phyloP scores from a whole-genome alignment of 2,888 invertebrate genomes.

The Zygothrica quintamaculata region DNA sequence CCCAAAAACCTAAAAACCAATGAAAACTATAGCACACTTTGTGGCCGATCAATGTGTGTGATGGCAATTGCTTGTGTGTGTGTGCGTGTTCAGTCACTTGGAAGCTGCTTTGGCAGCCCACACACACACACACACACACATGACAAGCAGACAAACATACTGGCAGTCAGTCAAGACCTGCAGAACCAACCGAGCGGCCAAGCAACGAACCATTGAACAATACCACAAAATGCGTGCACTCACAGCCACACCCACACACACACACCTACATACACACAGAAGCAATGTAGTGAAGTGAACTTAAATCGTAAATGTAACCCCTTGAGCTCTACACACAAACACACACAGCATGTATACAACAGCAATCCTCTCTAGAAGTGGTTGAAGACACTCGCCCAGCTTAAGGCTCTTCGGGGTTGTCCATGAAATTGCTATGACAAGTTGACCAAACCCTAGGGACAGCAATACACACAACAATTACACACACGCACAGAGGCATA shows the following conservation, averaged over 20 bases:
- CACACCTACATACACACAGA: no score
- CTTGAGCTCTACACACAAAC: not conserved
- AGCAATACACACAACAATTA: slow-evolving; percentile 22
- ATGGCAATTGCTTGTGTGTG: not conserved
- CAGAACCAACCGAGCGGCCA: slow-evolving; percentile 19
- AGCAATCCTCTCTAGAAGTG: no score
- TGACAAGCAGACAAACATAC: no score
- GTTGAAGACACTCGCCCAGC: no score
- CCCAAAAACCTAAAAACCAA: slow-evolving; percentile 20
- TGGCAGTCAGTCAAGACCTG: slow-evolving; percentile 20
- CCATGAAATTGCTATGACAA: slow-evolving; percentile 73
- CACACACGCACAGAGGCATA: no score
- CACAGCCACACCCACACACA: no score
- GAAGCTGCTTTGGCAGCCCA: slow-evolving; percentile 64
- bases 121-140: no score
- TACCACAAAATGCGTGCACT: slow-evolving; percentile 36
- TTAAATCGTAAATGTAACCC: no score
- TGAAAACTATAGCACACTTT: slow-evolving; percentile 56
- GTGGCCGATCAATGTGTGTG: slow-evolving; percentile 57
- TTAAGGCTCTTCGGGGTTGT: slow-evolving; percentile 11
- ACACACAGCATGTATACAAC: not conserved
- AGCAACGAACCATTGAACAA: slow-evolving; percentile 36
- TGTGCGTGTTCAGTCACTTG: slow-evolving; percentile 54
- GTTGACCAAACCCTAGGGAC: slow-evolving; percentile 62
- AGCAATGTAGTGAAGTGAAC: no score